These are phyloP conservation scores for Porites lutea DNA, from an alignment of 64 coral and sea anemone species.

Conservation along the genomic window DNA sequence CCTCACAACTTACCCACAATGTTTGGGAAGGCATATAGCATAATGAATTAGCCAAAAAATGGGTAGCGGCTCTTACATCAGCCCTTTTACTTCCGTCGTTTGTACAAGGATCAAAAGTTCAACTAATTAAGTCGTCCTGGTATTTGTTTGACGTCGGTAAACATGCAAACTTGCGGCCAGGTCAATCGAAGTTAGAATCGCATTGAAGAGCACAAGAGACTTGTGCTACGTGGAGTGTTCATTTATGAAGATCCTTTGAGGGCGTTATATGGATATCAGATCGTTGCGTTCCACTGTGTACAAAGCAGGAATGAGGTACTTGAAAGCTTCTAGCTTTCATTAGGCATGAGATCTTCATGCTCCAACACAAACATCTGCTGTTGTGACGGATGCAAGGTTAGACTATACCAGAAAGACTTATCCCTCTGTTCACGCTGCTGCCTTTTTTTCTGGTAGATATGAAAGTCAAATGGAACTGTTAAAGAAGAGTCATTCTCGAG, in stretches of 20 bases:
- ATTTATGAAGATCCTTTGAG: no score
- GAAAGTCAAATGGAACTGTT: conserved; percentile 93
- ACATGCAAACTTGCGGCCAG: neutral
- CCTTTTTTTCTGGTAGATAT: conserved; percentile 51
- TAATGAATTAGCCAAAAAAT: no score
- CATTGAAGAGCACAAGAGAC: neutral
- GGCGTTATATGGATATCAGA: no score
- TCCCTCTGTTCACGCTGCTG: neutral
- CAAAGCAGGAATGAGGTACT: neutral
- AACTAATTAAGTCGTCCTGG: neutral
- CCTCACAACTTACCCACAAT: no score
- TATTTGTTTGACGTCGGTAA: neutral
- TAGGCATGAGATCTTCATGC: neutral
- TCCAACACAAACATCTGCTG: neutral
- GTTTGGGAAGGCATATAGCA: no score
- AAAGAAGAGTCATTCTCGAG: conserved; percentile 91
- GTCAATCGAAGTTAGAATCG: neutral
- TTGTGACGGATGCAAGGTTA: neutral
- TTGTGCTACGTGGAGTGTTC: no score
- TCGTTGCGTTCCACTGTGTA: no score
- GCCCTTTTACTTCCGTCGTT: no score
- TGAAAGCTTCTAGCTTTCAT: neutral
- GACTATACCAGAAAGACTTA: neutral
- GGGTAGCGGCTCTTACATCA: no score
- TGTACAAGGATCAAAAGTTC: neutral